phyloP scores from a whole-genome alignment of 2,888 invertebrate genomes.

The Brachyopa scutellaris region DNA sequence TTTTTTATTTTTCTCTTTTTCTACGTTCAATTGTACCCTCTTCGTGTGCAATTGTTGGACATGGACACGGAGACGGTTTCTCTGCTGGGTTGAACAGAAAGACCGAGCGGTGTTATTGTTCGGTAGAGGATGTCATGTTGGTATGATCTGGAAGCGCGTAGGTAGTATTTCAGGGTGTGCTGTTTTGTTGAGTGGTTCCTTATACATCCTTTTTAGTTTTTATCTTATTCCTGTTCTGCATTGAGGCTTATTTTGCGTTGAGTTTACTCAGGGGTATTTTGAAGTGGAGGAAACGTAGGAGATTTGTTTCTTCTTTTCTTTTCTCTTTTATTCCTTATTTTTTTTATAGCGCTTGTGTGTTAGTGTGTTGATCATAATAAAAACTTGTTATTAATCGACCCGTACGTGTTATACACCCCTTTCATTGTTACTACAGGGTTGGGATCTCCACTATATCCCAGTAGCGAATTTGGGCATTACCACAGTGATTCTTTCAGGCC shows the following conservation, averaged over 20 bases:
- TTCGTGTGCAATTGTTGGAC: slow-evolving; percentile 31
- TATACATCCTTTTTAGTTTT: slow-evolving; percentile 44
- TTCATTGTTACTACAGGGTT: slow-evolving; percentile 44
- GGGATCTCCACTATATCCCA: too few relatives aligned
- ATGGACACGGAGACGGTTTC: too few relatives aligned
- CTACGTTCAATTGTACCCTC: slow-evolving; percentile 29
- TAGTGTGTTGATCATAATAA: slow-evolving; percentile 9
- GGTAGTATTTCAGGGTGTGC: slow-evolving; percentile 42
- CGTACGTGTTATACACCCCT: slow-evolving; percentile 45
- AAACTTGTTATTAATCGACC: slow-evolving; percentile 43
- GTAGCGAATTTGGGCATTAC: too few relatives aligned
- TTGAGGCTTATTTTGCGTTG: slow-evolving; percentile 42
- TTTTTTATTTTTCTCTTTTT: slow-evolving; percentile 39
- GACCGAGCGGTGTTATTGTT: not conserved
- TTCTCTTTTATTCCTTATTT: not conserved
- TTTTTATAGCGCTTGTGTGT: not conserved
- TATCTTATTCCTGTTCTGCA: slow-evolving; percentile 27
- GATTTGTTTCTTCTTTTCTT: not conserved
- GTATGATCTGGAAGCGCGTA: slow-evolving; percentile 25
- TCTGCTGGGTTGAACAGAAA: slow-evolving; percentile 22
- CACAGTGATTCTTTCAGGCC: too few relatives aligned
- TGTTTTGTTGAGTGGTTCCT: slow-evolving; percentile 19
- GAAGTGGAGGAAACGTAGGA: slow-evolving; percentile 2
- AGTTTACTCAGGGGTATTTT: slow-evolving; percentile 20
- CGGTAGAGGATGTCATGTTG: slow-evolving; percentile 37